Conservation (phyloP, 2,797 vertebrate species). For the Phylloscopus collybita region DNA sequence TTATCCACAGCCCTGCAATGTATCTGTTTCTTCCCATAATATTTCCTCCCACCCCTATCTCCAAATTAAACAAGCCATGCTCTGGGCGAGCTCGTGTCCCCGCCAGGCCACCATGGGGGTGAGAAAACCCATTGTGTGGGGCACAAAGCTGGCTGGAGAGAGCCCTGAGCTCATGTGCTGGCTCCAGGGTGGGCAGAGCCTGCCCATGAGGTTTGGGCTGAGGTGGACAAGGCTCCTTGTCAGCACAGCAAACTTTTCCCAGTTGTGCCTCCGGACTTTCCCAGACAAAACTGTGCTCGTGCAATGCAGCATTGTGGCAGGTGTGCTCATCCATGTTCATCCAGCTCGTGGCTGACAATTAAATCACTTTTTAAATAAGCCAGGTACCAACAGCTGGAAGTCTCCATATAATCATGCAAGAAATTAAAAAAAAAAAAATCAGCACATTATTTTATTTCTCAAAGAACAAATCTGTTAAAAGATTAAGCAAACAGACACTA, state of each 20-base stretch:
- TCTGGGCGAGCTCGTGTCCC: fast-evolving
- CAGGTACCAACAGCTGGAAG: neutral
- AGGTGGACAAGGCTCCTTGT: neutral
- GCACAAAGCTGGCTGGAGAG: neutral
- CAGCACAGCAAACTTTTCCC: neutral
- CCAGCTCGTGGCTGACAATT: neutral
- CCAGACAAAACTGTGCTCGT: neutral
- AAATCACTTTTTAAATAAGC: neutral
- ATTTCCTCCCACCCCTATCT: neutral
- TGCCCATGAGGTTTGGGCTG: neutral
- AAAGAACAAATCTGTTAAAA: neutral
- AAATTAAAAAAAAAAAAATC: neutral
- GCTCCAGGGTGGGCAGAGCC: neutral
- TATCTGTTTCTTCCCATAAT: neutral
- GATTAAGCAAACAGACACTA: neutral
- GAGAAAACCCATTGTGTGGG: fast-evolving
- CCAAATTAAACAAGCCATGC: neutral
- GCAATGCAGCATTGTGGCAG: fast-evolving
- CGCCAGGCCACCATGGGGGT: fast-evolving
- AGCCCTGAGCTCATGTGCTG: neutral
- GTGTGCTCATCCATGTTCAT: neutral
- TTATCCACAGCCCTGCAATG: neutral
- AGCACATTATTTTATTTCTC: neutral
- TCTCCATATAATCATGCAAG: neutral
- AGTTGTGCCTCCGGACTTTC: neutral